Evolutionary conservation across 2,797 vertebrate species (phyloP).

Genomic region (Hyperoplus immaculatus): DNA sequence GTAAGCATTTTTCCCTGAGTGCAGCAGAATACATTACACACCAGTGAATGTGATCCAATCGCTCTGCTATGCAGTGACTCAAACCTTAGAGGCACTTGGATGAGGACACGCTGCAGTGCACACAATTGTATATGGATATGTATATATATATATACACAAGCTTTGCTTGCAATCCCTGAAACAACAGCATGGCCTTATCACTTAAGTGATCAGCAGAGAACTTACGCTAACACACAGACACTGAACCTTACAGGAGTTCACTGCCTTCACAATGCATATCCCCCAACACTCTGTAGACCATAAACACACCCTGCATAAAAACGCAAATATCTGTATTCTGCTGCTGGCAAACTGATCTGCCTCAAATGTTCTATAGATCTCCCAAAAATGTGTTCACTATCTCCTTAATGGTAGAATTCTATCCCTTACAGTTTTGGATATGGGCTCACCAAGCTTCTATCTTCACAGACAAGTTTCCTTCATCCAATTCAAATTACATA

Average conservation of each 20-base stretch:
- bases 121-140: conserved; percentile 1
- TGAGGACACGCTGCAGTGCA: conserved; percentile 2
- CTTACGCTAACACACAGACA: neutral
- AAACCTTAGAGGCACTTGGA: conserved; percentile 24
- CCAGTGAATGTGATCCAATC: conserved; percentile 52
- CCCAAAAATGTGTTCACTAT: neutral
- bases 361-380: neutral
- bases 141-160: conserved; percentile 2
- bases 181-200: conserved; percentile 39
- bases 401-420: neutral
- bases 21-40: conserved; percentile 45
- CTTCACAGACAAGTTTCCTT: neutral
- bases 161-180: conserved; percentile 13
- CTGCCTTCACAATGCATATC: neutral
- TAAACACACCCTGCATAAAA: conserved; percentile 22
- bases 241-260: conserved; percentile 6
- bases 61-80: conserved; percentile 65
- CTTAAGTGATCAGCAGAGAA: conserved; percentile 21
- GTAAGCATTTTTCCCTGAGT: conserved; percentile 35
- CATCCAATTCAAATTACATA: conserved; percentile 1
- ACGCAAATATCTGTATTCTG: neutral
- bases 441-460: too few species aligned
- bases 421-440: neutral
- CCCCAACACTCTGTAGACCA: conserved; percentile 14
- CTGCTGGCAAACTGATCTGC: neutral